Evolutionary conservation across 92 coral and sea anemone genomes (phyloP).

Genomic region (Hydrozoanthus gracilis): DNA sequence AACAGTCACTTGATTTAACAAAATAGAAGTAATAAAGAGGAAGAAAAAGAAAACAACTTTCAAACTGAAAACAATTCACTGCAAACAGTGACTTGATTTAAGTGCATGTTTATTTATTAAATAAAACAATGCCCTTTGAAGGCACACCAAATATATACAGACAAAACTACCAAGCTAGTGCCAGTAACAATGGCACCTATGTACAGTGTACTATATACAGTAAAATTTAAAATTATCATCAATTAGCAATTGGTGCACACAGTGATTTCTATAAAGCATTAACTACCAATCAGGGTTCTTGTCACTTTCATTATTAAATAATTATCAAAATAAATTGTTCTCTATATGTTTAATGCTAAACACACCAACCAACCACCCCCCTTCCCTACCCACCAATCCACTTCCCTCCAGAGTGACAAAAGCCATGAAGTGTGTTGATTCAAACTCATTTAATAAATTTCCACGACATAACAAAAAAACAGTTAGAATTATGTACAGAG

Average conservation of each 20-base stretch:
- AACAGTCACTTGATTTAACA: slow-evolving; percentile 31
- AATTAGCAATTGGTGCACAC: slow-evolving; percentile 9
- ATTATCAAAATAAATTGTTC: too few species aligned
- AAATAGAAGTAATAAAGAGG: not conserved
- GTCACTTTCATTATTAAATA: not conserved
- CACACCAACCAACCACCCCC: too few species aligned
- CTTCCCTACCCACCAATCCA: slow-evolving; percentile 4
- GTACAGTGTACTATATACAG: not conserved
- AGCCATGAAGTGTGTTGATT: not conserved
- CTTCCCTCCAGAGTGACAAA: slow-evolving; percentile 1
- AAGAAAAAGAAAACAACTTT: not conserved
- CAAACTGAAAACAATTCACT: slow-evolving; percentile 30
- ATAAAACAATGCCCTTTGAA: not conserved
- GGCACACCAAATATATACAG: slow-evolving; percentile 28
- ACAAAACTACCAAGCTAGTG: slow-evolving; percentile 14
- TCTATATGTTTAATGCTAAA: too few species aligned
- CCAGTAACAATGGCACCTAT: not conserved
- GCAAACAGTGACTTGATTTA: slow-evolving; percentile 40
- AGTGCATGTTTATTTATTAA: slow-evolving; percentile 24
- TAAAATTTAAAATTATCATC: slow-evolving; percentile 1
- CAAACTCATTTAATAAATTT: not conserved
- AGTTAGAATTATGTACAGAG: too few species aligned
- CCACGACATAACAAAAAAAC: not conserved
- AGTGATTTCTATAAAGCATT: not conserved
- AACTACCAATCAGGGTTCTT: slow-evolving; percentile 31